Conservation (phyloP, 1,140 invertebrate genomes). For the Grapholita molesta region DNA sequence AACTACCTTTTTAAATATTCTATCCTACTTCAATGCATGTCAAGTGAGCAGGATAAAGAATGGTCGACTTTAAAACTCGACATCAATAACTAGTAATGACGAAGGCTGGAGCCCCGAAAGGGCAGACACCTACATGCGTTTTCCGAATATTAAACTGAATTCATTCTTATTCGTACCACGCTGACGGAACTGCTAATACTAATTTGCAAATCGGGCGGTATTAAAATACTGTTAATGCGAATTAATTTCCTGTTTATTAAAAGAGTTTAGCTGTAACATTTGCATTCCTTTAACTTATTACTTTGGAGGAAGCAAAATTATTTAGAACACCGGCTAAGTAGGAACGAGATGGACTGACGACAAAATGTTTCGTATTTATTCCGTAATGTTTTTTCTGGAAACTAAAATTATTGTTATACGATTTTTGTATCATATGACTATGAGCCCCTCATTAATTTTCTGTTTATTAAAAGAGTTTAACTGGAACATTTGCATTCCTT, state of each 20-base stretch:
- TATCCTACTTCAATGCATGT: not conserved
- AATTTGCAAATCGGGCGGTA: not conserved
- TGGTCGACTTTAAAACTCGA: not conserved
- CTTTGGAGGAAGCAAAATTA: not conserved
- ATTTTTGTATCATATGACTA: no score
- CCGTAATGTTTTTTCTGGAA: no score
- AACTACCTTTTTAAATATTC: not conserved
- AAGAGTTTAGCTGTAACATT: not conserved
- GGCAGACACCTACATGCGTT: not conserved
- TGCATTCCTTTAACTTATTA: not conserved
- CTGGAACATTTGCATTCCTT: no score
- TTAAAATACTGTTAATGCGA: slow-evolving; percentile 12
- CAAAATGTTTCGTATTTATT: no score
- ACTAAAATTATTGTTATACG: no score
- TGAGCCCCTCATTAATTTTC: no score
- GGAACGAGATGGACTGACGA: no score
- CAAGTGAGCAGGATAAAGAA: not conserved
- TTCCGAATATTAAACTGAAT: slow-evolving; percentile 2
- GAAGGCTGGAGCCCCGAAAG: not conserved
- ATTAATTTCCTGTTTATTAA: slow-evolving; percentile 3
- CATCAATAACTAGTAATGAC: not conserved
- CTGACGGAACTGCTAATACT: slow-evolving; percentile 9
- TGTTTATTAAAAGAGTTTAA: no score
- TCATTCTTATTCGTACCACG: not conserved
- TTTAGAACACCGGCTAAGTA: no score